Base-by-base conservation (phyloP, 2,888 invertebrate species). In the Dolichomitus sp. region DNA sequence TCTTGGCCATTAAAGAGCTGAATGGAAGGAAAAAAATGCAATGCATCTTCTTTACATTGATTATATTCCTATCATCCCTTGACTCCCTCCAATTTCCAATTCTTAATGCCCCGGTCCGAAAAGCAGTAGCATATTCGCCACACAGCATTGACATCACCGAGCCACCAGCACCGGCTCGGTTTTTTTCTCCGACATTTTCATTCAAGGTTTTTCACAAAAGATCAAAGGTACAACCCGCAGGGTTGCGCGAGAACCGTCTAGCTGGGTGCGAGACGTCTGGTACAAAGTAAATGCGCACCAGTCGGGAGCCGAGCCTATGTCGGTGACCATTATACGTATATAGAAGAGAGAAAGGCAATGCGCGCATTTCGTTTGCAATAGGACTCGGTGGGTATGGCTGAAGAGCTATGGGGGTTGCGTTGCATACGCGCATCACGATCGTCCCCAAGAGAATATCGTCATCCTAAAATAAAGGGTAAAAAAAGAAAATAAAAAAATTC, bases 151-250 rank as follows among this genome's bases (percentile, higher is more conserved):
- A 61, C 72, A 27, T 59, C 33, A 33, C 4, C n/a, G 12, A 30
- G 42, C 14, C 65, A 66, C 42, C 63, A 11, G 27, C 40, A 48
- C 37, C 69, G 30, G 19, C 14, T 48, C 45, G 40, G 45, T 70
- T 70, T 70, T 70, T 70, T 69, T 37, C 65, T 75, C 68, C 52
- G 79, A 72, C 37, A 17, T 75, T 80, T 75, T 80, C 75, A 70
- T 80, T 75, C 74, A 57, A 45, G 69, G 52, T 75, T 81, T 76
- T 76, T 50, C 59, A 70, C 70, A 23, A 54, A 70, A 81, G 81
- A 81, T 81, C 81, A 81, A 81, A 81, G 81, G 66, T 66, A 54
- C 63, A 65, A 81, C 81, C 81, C 76, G 70, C 59, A 72, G 72
- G 65, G 65, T 54, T 75, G 19, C 65, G 37, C 70, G 45, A n/a